Base-by-base conservation (phyloP, 2,797 vertebrate species). In the Liparis tanakae region DNA sequence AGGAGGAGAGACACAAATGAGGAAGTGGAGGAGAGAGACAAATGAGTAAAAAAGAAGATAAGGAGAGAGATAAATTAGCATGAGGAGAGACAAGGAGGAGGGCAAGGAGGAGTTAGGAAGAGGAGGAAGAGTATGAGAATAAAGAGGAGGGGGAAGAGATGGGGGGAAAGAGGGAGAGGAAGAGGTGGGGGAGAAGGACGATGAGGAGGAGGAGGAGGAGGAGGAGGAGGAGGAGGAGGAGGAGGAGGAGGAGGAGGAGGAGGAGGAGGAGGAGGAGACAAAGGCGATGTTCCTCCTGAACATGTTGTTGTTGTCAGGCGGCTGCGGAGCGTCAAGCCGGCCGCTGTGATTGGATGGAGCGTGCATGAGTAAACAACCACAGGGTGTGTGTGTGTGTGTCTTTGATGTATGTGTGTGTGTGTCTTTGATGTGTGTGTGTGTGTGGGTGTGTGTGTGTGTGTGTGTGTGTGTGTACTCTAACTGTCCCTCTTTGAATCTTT, bases 291-390 rank as follows among this genome's bases (percentile, higher is more conserved):
- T 46, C 17, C 44, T 57, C 61, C 70, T 17, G 33, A 15, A 86
- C 74, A 84, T 83, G 77, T 71, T 90, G 87, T 80, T 87, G 84
- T 83, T 87, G 88, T 90, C 86, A 90, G 79, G 80, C 56, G 55
- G 22, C 88, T 90, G 92, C 59, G 2, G 73, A 90, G 85, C 67
- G 46, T 93, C 91, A 92, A 78, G 68, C 46, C 56, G 44, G 70
- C 79, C 76, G 30, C 84, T 72, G 66, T 79, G 88, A 92, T 93
- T 92, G 85, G 82, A 91, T 68, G 70, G 66, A 90, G 87, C 89
- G 36, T 83, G 71, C 41, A 79, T 37, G 64, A 78, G 86, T 87
- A 89, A 89, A 91, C 78, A 89, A 79, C 70, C 78, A 76, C 73
- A 60, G 39, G 20, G 61, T 55, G 20, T 55, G 57, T n/a, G 57